These are phyloP conservation scores for Syndactyla subalaris DNA, from an alignment of 2,797 vertebrate genomes.

Conservation along the genomic window DNA sequence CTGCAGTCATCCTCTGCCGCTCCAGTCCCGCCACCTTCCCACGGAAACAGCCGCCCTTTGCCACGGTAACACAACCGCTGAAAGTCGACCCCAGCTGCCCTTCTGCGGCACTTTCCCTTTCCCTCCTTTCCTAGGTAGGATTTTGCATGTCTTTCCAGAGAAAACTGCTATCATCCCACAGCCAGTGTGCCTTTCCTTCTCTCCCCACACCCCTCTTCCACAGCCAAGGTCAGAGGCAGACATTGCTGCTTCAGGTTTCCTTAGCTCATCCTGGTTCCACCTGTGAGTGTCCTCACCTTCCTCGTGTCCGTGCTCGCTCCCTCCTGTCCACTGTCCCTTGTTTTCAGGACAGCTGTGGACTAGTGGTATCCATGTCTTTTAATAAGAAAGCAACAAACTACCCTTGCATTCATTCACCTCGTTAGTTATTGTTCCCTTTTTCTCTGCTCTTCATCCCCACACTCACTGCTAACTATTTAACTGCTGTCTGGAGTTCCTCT, in stretches of 20 bases:
- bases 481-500: not conserved
- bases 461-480: not conserved
- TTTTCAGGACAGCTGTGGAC: not conserved
- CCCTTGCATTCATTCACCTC: not conserved
- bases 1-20: not conserved
- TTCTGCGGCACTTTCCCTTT: not conserved
- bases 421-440: not conserved
- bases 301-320: rapidly evolving
- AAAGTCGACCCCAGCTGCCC: not conserved
- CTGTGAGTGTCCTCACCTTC: not conserved
- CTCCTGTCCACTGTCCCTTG: rapidly evolving
- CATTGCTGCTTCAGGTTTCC: not conserved
- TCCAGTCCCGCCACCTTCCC: not conserved
- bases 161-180: not conserved
- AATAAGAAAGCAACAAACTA: not conserved
- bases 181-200: not conserved
- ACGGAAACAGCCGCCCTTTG: not conserved
- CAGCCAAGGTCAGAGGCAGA: not conserved
- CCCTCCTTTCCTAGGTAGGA: not conserved
- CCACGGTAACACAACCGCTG: not conserved
- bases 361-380: not conserved
- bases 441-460: not conserved
- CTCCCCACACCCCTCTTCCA: not conserved
- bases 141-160: not conserved
- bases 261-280: not conserved